These are phyloP conservation scores for Nasonia oneida DNA, from an alignment of 2,888 invertebrate species.

Conservation along the genomic window DNA sequence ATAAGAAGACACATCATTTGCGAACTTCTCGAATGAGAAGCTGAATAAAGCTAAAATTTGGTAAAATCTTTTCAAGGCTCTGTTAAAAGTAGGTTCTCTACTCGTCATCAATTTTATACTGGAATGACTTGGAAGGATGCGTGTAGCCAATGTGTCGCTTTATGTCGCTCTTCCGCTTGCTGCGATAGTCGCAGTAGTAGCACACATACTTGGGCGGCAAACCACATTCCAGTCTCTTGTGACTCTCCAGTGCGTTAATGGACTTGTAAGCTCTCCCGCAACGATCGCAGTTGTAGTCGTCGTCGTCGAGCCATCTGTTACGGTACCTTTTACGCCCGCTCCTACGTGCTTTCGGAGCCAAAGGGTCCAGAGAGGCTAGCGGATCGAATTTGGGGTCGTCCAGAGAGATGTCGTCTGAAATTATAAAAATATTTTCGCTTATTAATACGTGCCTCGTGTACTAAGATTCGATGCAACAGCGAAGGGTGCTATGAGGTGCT, in stretches of 20 bases:
- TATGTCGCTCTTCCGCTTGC: constrained; percentile 23
- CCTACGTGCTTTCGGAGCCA: neutral
- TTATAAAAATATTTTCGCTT: neutral
- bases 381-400: neutral
- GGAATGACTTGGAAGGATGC: neutral
- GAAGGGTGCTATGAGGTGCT: neutral
- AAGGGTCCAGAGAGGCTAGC: neutral
- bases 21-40: too few species aligned
- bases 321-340: neutral
- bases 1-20: too few species aligned
- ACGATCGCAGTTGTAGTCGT: constrained; percentile 24
- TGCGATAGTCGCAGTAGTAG: constrained; percentile 70
- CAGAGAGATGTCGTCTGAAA: neutral
- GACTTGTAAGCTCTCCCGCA: constrained; percentile 46
- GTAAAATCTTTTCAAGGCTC: neutral
- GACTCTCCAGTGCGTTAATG: constrained; percentile 66
- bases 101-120: neutral
- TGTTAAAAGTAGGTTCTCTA: neutral
- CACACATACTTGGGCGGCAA: constrained; percentile 75
- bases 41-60: neutral
- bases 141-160: neutral
- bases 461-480: neutral
- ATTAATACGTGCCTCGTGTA: neutral
- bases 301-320: neutral
- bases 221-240: constrained; percentile 73